Percentiles rank a stretch among this genome's conserved stretches.
These are phyloP conservation scores for Chrysemys picta DNA, from an alignment of 2,113 vertebrate genomes.

Conservation along the genomic window DNA sequence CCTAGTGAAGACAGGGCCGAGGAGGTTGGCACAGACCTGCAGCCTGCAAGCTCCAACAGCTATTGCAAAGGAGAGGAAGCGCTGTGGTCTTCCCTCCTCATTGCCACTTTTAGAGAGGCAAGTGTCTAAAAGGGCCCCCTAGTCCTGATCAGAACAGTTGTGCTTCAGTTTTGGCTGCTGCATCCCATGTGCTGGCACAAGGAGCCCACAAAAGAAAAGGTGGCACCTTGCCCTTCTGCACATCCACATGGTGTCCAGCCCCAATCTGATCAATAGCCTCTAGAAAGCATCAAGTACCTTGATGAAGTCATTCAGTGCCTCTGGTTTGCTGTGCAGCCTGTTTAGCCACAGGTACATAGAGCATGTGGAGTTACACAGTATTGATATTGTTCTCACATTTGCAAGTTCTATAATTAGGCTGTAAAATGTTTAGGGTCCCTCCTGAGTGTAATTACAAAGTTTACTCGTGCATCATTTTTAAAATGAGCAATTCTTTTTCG, in stretches of 20 bases:
- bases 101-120: not conserved
- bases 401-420: not conserved
- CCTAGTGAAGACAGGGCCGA: not conserved
- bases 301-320: not conserved
- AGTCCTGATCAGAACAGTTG: not conserved
- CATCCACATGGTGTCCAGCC: not conserved
- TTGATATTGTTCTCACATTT: not conserved
- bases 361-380: not conserved
- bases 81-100: not conserved
- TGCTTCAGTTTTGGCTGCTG: not conserved
- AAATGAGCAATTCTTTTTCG: not conserved
- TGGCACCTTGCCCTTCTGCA: not conserved
- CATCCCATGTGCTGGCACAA: fast-evolving
- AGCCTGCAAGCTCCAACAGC: not conserved
- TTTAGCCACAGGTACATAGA: not conserved
- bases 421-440: not conserved
- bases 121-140: not conserved
- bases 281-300: not conserved
- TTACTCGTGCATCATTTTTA: not conserved
- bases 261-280: not conserved
- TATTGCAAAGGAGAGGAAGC: not conserved
- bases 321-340: not conserved
- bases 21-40: not conserved
- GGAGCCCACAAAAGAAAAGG: fast-evolving
- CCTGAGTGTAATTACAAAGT: not conserved